phyloP scores from a whole-genome alignment of 2,888 invertebrate genomes.

The Coelinius sp. region DNA sequence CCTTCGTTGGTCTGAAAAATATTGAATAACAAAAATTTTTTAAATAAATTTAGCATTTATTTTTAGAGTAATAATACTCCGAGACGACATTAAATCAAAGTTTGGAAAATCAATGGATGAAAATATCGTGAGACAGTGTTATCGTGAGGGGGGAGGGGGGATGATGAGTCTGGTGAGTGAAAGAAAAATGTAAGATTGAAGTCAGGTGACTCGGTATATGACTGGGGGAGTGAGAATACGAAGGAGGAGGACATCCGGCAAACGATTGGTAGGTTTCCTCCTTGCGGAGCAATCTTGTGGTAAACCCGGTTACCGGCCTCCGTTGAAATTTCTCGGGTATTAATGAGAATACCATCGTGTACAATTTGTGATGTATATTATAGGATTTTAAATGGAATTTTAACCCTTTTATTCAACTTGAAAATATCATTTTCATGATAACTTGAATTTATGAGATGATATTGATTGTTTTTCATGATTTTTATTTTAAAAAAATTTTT shows the following conservation, averaged over 20 bases:
- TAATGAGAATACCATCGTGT: slow-evolving; percentile 54
- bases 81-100: neutral
- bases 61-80: too few relatives aligned
- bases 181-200: slow-evolving; percentile 9
- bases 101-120: slow-evolving; percentile 11
- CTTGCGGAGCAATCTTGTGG: slow-evolving; percentile 69
- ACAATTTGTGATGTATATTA: slow-evolving; percentile 27
- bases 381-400: slow-evolving; percentile 14
- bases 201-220: slow-evolving; percentile 19
- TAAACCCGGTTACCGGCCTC: slow-evolving; percentile 68
- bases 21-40: neutral
- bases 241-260: slow-evolving; percentile 65
- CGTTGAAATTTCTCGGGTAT: slow-evolving; percentile 61
- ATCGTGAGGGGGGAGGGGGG: neutral
- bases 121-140: slow-evolving; percentile 21
- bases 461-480: too few relatives aligned
- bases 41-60: neutral
- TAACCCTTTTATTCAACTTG: slow-evolving; percentile 3
- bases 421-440: neutral
- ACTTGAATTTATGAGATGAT: too few relatives aligned
- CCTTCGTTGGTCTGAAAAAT: slow-evolving; percentile 57
- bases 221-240: slow-evolving; percentile 44
- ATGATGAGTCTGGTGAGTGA: slow-evolving; percentile 14
- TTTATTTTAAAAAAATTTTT: neutral
- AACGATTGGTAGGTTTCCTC: slow-evolving; percentile 70